A percentile compares a stretch with the other conserved stretches of the same genome.
Conservation (phyloP, 2,888 invertebrate genomes). For the Drosophila suboccidentalis region DNA sequence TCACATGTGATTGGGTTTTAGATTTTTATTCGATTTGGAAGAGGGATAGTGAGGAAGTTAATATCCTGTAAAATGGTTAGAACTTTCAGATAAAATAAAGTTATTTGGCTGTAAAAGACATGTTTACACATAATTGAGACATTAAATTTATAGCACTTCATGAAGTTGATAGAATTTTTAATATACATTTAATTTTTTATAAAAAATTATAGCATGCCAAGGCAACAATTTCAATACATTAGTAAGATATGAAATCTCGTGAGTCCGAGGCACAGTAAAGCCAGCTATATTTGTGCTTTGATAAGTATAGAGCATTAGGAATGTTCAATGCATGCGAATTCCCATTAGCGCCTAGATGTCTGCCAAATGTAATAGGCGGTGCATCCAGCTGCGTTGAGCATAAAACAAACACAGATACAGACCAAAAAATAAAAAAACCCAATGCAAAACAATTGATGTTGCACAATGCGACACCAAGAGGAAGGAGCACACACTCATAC, state of each 20-base stretch:
- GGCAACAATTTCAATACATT: background rate
- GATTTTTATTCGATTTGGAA: background rate
- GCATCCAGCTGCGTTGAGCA: constrained; percentile 26
- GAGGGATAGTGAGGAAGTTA: background rate
- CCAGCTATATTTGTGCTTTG: constrained; percentile 23
- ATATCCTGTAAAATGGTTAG: background rate
- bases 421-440: constrained; percentile 24
- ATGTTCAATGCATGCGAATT: constrained; percentile 40
- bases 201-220: too few relatives aligned
- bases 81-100: background rate
- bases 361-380: background rate
- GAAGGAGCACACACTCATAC: constrained; percentile 36
- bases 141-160: constrained; percentile 14
- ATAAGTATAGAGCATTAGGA: constrained; percentile 32
- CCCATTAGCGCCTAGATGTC: constrained; percentile 28
- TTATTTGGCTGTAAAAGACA: background rate
- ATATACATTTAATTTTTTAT: too few relatives aligned
- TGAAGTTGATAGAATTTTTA: too few relatives aligned
- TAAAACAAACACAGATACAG: constrained; percentile 9
- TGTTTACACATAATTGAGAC: background rate
- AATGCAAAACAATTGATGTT: constrained; percentile 68
- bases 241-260: background rate
- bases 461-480: constrained; percentile 49
- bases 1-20: constrained; percentile 42
- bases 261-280: constrained; percentile 4